A percentile compares a stretch with the other conserved stretches of the same genome.
Conservation (phyloP, 2,113 vertebrate species). For the Cnemophilus loriae region DNA sequence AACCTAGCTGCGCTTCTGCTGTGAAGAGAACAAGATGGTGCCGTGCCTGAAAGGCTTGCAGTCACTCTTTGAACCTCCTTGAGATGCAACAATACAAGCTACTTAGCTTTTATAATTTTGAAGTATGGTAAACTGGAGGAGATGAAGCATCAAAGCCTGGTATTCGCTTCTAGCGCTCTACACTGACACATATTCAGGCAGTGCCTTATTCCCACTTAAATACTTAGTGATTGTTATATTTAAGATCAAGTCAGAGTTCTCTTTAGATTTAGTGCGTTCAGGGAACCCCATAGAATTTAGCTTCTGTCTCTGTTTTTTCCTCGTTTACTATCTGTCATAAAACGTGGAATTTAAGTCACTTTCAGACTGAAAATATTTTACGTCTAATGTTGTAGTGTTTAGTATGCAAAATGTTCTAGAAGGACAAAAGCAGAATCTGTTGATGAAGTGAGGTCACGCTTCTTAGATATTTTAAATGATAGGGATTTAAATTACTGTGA, state of each 20-base stretch:
- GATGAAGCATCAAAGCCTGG: not conserved
- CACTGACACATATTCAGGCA: not conserved
- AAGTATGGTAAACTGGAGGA: not conserved
- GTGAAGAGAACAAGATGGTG: rapidly evolving
- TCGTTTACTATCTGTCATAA: not conserved
- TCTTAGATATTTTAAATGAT: not conserved
- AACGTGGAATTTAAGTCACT: not conserved
- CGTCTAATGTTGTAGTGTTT: not conserved
- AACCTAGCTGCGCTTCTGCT: not conserved
- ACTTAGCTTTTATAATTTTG: not conserved
- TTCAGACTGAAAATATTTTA: not conserved
- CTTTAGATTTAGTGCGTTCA: not conserved
- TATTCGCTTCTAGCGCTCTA: not conserved
- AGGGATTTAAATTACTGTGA: not conserved
- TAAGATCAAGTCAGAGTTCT: not conserved
- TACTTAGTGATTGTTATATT: rapidly evolving
- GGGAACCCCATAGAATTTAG: not conserved
- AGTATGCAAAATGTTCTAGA: not conserved
- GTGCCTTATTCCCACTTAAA: not conserved
- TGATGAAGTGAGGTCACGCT: not conserved
- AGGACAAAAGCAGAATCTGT: not conserved
- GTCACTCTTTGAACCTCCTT: not conserved
- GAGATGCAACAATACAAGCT: not conserved
- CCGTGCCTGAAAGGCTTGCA: rapidly evolving
- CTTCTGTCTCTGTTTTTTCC: not conserved